Percentiles rank a stretch among this genome's conserved stretches.
phyloP scores from a whole-genome alignment of 2,888 invertebrate genomes.

The Listrodromus nycthemerus region DNA sequence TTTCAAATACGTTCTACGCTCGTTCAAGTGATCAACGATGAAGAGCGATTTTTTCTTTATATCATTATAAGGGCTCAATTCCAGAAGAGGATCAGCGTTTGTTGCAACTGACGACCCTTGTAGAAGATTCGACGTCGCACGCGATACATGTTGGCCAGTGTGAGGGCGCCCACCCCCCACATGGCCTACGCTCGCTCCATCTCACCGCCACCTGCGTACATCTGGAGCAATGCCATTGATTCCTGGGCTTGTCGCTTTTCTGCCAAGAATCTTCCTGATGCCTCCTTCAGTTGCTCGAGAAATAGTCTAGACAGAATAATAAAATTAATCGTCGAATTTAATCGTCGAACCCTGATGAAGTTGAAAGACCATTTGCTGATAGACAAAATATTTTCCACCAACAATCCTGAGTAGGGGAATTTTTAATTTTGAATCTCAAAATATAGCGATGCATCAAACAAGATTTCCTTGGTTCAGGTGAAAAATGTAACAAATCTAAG shows the following conservation, averaged over 20 bases:
- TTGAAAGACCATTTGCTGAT: neutral
- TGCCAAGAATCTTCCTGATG: constrained; percentile 91
- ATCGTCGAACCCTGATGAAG: neutral
- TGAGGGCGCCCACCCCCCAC: constrained; percentile 84
- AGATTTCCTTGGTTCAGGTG: neutral
- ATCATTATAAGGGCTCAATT: constrained; percentile 79
- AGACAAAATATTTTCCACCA: neutral
- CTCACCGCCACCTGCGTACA: constrained; percentile 86
- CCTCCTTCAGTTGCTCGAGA: constrained; percentile 92
- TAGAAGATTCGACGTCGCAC: constrained; percentile 83
- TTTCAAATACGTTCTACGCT: constrained; percentile 26
- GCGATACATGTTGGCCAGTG: constrained; percentile 83
- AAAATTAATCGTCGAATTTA: neutral
- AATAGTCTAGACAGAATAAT: constrained; percentile 86
- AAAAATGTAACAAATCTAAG: neutral
- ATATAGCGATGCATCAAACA: neutral
- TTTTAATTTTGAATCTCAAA: neutral
- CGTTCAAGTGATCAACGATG: constrained; percentile 38
- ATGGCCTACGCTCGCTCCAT: constrained; percentile 84
- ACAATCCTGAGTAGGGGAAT: neutral
- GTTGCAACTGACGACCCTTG: constrained; percentile 82
- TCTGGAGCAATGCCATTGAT: constrained; percentile 93
- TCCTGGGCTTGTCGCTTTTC: constrained; percentile 95
- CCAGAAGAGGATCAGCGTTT: constrained; percentile 82
- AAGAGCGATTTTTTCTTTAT: constrained; percentile 14